Evolutionary conservation across 2,888 invertebrate genomes (phyloP).

Genomic region (Choristoneura rosaceana): DNA sequence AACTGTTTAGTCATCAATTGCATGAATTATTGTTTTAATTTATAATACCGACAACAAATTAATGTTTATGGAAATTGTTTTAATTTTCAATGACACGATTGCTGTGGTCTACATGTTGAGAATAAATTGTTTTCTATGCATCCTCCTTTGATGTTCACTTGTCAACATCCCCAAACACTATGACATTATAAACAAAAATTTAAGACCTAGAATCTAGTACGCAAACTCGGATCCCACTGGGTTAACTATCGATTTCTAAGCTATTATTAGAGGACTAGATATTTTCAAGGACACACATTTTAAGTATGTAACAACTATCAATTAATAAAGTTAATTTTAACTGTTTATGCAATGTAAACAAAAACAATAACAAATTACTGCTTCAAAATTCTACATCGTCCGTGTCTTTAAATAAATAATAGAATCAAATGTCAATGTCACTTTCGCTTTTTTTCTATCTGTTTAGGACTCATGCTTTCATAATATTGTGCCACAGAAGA

Average conservation of each 20-base stretch:
- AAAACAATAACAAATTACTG: neutral
- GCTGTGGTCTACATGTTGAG: too few relatives aligned
- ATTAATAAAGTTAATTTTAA: neutral
- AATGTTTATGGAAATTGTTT: too few relatives aligned
- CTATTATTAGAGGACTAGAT: neutral
- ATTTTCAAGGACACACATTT: neutral
- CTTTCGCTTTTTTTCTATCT: neutral
- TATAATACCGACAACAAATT: too few relatives aligned
- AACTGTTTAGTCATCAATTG: neutral
- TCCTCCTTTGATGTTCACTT: neutral
- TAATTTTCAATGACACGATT: too few relatives aligned
- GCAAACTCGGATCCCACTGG: conserved; percentile 23
- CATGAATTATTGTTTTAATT: too few relatives aligned
- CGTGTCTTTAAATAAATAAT: too few relatives aligned
- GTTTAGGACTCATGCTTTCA: too few relatives aligned
- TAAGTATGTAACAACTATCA: neutral
- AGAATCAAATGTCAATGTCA: neutral
- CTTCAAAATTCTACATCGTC: neutral
- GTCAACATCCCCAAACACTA: neutral
- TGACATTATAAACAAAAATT: conserved; percentile 2
- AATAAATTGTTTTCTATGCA: too few relatives aligned
- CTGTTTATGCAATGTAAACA: neutral
- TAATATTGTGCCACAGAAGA: too few relatives aligned
- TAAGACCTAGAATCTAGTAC: conserved; percentile 17
- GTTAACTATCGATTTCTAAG: conserved; percentile 16